Percentiles rank a stretch among this genome's conserved stretches.
phyloP scores from a whole-genome alignment of 2,113 vertebrate genomes.

The Cheirogaleus medius region DNA sequence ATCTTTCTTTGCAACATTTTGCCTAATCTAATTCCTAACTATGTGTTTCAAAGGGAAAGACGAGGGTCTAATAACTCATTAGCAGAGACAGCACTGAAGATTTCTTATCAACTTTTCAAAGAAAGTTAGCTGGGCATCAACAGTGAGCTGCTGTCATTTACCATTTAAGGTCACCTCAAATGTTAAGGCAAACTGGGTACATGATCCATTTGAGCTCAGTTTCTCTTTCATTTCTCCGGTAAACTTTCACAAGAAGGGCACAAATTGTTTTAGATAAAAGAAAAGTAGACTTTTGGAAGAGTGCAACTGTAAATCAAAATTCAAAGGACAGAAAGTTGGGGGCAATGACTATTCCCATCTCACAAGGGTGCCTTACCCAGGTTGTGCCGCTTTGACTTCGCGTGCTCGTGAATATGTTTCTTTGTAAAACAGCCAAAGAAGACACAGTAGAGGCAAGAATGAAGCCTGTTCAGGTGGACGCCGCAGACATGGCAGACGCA shows the following conservation, averaged over 20 bases:
- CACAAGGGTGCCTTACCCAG: conserved; percentile 90
- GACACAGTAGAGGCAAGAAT: conserved; percentile 99
- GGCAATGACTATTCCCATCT: accelerated
- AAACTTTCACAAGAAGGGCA: neutral
- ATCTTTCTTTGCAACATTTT: neutral
- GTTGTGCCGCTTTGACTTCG: conserved; percentile 98
- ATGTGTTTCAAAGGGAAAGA: neutral
- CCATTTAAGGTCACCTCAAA: neutral
- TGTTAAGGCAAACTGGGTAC: neutral
- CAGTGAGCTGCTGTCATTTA: neutral
- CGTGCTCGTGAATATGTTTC: conserved; percentile 99
- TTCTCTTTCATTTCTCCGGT: no score
- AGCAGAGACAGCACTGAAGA: neutral
- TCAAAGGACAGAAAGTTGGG: accelerated
- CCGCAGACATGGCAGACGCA: conserved; percentile 94
- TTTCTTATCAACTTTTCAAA: neutral
- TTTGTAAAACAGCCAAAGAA: conserved; percentile 99
- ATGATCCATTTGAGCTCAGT: accelerated
- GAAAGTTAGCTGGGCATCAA: neutral
- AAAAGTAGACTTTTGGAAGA: neutral
- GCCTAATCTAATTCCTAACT: neutral
- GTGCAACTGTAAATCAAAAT: neutral
- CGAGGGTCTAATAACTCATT: neutral
- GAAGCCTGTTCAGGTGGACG: conserved; percentile 95
- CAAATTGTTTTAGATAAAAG: neutral